Base-by-base conservation (phyloP, 2,113 vertebrate genomes). In the Meles meles region DNA sequence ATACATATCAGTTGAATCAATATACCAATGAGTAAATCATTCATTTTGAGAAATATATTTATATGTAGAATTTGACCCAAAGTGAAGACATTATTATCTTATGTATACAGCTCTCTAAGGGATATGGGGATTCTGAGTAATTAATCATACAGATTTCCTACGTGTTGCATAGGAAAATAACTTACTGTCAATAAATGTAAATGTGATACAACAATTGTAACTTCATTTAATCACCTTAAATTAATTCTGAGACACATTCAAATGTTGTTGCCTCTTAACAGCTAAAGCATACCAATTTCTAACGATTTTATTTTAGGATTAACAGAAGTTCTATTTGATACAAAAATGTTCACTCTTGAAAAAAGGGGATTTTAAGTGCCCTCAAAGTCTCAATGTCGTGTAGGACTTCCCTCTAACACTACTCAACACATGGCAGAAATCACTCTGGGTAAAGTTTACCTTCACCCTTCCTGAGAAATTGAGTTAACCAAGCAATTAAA, bases 111-210 rank as follows among this genome's bases (percentile, higher is more conserved):
- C 55, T 71, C 37, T 96, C 65, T 94, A 76, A 82, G n/a, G 23
- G 4, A 87, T 4, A 74, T 47, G 42, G 2, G 23, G 80, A 84
- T 76, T 95, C 69, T 34, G 13, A 72, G 61, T 63, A 91, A 71
- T 92, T 17, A 89, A 84, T 79, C 85, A 42, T n/a, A 29, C 10
- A 79, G 74, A 42, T 74, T 12, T 81, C 63, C 87, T 74, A 57
- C 61, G 20, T 77, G 23, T 57, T 83, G 74, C 2, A 2, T 23
- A 61, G 31, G 20, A 86, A 88, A 92, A 67, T 85, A n/a, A 52
- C 8, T 82, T 65, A 95, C 89, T 88, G 94, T 95, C 59, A 71
- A 82, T 17, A 86, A 88, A 57, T 44, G n/a, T n/a, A 76, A 93
- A 34, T 42, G 9, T 23, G 55, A 80, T 37, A 82, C 17, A 74